A percentile compares a stretch with the other conserved stretches of the same genome.
phyloP scores from a whole-genome alignment of 1,140 invertebrate genomes.

The Anoplolepis gracilipes region DNA sequence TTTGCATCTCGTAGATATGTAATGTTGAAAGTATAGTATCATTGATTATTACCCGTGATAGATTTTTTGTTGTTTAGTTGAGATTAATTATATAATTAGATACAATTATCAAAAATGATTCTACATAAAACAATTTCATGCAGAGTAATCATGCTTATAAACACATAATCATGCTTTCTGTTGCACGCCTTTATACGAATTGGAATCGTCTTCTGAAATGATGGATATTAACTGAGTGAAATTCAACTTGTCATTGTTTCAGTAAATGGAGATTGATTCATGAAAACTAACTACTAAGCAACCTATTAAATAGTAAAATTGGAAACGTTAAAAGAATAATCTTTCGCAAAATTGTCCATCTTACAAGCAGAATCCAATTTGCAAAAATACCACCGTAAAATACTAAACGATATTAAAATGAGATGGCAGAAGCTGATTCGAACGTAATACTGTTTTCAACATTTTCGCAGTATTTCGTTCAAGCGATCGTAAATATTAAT shows the following conservation, averaged over 20 bases:
- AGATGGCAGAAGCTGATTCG: constrained; percentile 15
- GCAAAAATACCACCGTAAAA: neutral
- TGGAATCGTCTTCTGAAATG: constrained; percentile 25
- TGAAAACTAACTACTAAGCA: neutral
- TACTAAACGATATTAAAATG: constrained; percentile 25
- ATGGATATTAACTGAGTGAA: constrained; percentile 17
- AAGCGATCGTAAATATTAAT: constrained; percentile 39
- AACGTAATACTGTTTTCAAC: constrained; percentile 15
- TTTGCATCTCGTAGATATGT: neutral
- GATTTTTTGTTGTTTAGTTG: neutral
- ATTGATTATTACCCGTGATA: neutral
- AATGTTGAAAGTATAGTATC: neutral
- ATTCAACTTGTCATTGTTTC: constrained; percentile 6
- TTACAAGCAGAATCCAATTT: constrained; percentile 3
- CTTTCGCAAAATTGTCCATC: constrained; percentile 13
- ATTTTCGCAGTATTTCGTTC: constrained; percentile 61
- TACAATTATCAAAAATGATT: neutral
- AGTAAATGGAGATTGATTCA: constrained; percentile 47
- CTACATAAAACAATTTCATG: constrained; percentile 37
- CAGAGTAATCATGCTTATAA: constrained; percentile 31
- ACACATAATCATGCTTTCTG: constrained; percentile 17
- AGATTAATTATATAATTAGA: neutral
- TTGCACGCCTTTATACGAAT: constrained; percentile 24
- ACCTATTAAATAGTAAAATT: constrained; percentile 22
- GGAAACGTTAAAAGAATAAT: neutral